phyloP scores from a whole-genome alignment of 2,797 vertebrate genomes.

The Geotrypetes seraphini region DNA sequence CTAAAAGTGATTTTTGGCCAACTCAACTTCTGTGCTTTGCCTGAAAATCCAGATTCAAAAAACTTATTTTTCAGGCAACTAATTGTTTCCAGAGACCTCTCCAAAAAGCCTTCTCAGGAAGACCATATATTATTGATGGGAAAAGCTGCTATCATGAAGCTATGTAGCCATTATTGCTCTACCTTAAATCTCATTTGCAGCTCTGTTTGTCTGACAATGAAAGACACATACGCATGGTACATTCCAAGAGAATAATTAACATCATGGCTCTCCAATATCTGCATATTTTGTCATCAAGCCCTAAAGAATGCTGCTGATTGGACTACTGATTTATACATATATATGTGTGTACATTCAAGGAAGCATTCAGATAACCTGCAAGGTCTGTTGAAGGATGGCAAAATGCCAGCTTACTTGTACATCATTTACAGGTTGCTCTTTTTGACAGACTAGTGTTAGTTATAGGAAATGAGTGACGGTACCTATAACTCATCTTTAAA shows the following conservation, averaged over 20 bases:
- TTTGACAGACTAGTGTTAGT: slow-evolving; percentile 35
- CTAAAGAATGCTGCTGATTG: slow-evolving; percentile 22
- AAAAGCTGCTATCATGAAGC: not conserved
- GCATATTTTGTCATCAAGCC: slow-evolving; percentile 24
- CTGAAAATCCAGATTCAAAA: not conserved
- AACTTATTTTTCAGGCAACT: not conserved
- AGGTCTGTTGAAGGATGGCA: slow-evolving; percentile 32
- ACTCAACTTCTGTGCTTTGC: slow-evolving; percentile 1
- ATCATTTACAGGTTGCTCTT: slow-evolving; percentile 31
- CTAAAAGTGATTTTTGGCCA: slow-evolving; percentile 6
- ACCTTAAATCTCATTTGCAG: not conserved
- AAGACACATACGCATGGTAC: slow-evolving; percentile 5
- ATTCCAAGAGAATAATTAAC: slow-evolving; percentile 6
- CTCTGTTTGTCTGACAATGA: not conserved
- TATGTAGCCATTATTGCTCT: not conserved
- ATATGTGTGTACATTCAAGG: slow-evolving; percentile 28
- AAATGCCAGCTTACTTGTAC: slow-evolving; percentile 24
- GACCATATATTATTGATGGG: not conserved
- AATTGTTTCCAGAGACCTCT: not conserved
- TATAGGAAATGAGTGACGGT: slow-evolving; percentile 33
- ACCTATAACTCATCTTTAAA: slow-evolving; percentile 36
- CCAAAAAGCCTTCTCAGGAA: not conserved
- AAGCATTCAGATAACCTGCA: slow-evolving; percentile 31
- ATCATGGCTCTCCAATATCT: slow-evolving; percentile 2
- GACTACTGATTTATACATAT: slow-evolving; percentile 17